phyloP scores from a whole-genome alignment of 2,888 invertebrate species.

The Asteroscopus sphinx region DNA sequence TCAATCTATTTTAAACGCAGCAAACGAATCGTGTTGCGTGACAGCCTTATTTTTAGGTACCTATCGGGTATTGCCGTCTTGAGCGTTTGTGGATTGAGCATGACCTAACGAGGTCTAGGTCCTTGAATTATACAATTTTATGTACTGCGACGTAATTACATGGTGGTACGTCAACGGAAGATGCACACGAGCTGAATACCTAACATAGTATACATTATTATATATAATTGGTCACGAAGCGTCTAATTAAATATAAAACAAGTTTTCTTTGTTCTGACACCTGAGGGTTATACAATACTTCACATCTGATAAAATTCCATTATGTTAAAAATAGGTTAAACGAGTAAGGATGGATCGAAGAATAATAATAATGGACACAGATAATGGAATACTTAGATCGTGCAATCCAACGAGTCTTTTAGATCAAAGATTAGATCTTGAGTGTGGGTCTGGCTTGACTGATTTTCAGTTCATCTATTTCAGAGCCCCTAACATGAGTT shows the following conservation, averaged over 20 bases:
- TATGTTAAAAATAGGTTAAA: background rate
- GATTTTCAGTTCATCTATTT: too few species aligned
- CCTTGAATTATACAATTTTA: constrained; percentile 56
- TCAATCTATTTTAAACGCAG: constrained; percentile 61
- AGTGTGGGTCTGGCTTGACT: too few species aligned
- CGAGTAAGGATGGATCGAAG: background rate
- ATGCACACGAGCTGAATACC: constrained; percentile 57
- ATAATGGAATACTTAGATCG: too few species aligned
- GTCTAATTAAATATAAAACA: constrained; percentile 56
- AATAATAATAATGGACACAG: too few species aligned
- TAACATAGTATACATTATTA: constrained; percentile 38
- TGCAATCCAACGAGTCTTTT: too few species aligned
- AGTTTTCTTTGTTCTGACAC: constrained; percentile 49
- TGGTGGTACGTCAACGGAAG: constrained; percentile 48
- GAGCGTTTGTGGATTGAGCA: constrained; percentile 17
- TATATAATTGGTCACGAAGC: constrained; percentile 56
- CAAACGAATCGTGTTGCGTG: constrained; percentile 63
- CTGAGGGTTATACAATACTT: constrained; percentile 22
- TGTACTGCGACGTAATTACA: constrained; percentile 51
- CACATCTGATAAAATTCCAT: constrained; percentile 22
- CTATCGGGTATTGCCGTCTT: constrained; percentile 38
- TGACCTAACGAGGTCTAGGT: constrained; percentile 24
- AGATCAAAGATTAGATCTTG: too few species aligned
- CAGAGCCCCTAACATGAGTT: too few species aligned
- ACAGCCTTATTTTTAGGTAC: constrained; percentile 42